phyloP scores from a whole-genome alignment of 2,797 vertebrate genomes.

The Notolepis coatsorum region DNA sequence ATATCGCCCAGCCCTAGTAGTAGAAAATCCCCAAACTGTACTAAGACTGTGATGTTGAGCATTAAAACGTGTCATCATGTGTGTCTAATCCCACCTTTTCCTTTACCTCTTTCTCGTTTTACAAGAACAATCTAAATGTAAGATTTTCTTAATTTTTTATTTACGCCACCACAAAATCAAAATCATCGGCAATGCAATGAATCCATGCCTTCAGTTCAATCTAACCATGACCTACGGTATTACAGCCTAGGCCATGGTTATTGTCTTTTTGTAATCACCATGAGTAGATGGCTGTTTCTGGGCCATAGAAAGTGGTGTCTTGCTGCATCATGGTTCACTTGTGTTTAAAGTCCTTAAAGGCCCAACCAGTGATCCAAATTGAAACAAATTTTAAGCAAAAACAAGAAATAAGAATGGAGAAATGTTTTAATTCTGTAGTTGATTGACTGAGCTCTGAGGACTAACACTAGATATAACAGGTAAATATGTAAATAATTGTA shows the following conservation, averaged over 20 bases:
- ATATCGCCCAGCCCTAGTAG: no score
- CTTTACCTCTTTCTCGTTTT: constrained; percentile 67
- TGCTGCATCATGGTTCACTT: constrained; percentile 26
- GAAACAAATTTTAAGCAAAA: no score
- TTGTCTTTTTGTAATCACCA: constrained; percentile 30
- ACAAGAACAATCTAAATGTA: constrained; percentile 80
- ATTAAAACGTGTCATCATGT: constrained; percentile 39
- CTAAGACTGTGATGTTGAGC: neutral
- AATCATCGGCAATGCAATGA: constrained; percentile 32
- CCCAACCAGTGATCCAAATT: no score
- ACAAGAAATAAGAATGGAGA: no score
- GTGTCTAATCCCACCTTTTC: constrained; percentile 66
- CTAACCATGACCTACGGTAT: constrained; percentile 42
- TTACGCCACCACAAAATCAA: constrained; percentile 47
- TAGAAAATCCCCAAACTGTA: neutral
- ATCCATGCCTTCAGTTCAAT: constrained; percentile 26
- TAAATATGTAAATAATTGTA: no score
- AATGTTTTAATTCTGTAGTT: no score
- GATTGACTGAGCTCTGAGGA: no score
- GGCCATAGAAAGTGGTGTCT: constrained; percentile 23
- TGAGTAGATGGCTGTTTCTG: constrained; percentile 32
- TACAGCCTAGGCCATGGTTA: constrained; percentile 36
- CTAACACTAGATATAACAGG: no score
- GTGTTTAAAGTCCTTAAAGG: constrained; percentile 33
- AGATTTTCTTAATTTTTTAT: constrained; percentile 68